Conservation (phyloP, 2,797 vertebrate species). For the Lerista edwardsae region DNA sequence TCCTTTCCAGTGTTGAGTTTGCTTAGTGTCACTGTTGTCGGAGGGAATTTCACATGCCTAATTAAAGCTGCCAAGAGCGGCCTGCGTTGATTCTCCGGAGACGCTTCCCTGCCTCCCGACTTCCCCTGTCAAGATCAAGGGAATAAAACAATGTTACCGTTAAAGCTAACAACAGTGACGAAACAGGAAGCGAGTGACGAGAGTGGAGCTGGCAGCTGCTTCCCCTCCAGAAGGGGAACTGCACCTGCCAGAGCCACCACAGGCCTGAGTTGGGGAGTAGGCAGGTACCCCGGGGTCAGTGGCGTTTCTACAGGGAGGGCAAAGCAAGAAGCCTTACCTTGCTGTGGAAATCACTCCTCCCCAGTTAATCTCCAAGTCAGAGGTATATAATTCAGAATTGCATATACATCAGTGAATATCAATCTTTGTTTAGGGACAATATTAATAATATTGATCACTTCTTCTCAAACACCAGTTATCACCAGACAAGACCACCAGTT, state of each 20-base stretch:
- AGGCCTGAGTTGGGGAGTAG: neutral
- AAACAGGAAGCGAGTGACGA: accelerated
- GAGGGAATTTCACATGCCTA: constrained; percentile 50
- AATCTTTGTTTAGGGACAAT: too few species aligned
- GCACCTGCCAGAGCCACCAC: accelerated
- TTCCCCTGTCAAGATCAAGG: constrained; percentile 43
- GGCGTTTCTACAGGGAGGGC: too few species aligned
- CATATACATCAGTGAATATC: too few species aligned
- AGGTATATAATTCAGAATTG: too few species aligned
- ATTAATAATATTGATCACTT: too few species aligned
- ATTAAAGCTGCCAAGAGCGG: constrained; percentile 48
- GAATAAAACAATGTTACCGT: constrained; percentile 13
- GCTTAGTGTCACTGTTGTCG: neutral
- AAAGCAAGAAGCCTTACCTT: too few species aligned
- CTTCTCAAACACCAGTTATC: too few species aligned
- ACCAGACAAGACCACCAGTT: too few species aligned
- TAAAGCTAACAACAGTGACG: neutral
- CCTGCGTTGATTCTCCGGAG: constrained; percentile 3
- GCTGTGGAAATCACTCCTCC: too few species aligned
- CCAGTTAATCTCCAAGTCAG: too few species aligned
- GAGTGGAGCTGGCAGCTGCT: neutral
- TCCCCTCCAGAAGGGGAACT: neutral
- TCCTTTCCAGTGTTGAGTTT: neutral
- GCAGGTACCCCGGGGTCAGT: neutral
- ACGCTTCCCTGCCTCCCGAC: constrained; percentile 1